A percentile compares a stretch with the other conserved stretches of the same genome.
Evolutionary conservation across 1,140 invertebrate genomes (phyloP).

Genomic region (Calliphora vicina): DNA sequence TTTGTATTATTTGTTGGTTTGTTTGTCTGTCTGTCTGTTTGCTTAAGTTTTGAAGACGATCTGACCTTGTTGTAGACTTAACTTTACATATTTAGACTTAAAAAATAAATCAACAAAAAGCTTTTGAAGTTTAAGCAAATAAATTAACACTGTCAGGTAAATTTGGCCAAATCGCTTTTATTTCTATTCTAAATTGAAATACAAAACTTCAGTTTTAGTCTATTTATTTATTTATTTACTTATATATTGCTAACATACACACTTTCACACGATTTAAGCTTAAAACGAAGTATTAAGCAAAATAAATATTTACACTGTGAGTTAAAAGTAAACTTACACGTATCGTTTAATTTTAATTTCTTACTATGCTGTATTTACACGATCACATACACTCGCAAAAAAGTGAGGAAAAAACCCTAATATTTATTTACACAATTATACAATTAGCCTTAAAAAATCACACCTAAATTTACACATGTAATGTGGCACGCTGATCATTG

Average conservation of each 20-base stretch:
- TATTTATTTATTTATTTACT: too few species aligned
- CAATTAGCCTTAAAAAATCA: not conserved
- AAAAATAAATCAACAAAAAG: slow-evolving; percentile 17
- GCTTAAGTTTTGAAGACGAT: not conserved
- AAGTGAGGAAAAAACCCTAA: not conserved
- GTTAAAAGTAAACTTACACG: not conserved
- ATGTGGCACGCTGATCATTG: not conserved
- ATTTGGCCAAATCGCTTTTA: not conserved
- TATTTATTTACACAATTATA: not conserved
- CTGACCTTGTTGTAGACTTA: not conserved
- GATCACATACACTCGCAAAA: slow-evolving; percentile 16
- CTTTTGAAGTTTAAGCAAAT: slow-evolving; percentile 1
- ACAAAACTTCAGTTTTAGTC: too few species aligned
- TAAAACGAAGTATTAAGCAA: not conserved
- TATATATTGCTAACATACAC: too few species aligned
- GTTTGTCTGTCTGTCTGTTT: too few species aligned
- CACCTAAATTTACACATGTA: slow-evolving; percentile 40
- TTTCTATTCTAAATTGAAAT: too few species aligned
- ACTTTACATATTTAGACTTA: not conserved
- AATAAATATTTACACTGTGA: not conserved
- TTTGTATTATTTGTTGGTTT: not conserved
- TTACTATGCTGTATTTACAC: not conserved
- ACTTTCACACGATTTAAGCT: not conserved
- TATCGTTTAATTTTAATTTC: not conserved
- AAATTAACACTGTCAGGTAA: slow-evolving; percentile 16